Evolutionary conservation across 2,888 invertebrate genomes (phyloP).

Genomic region (Leptopilina drosophilae): DNA sequence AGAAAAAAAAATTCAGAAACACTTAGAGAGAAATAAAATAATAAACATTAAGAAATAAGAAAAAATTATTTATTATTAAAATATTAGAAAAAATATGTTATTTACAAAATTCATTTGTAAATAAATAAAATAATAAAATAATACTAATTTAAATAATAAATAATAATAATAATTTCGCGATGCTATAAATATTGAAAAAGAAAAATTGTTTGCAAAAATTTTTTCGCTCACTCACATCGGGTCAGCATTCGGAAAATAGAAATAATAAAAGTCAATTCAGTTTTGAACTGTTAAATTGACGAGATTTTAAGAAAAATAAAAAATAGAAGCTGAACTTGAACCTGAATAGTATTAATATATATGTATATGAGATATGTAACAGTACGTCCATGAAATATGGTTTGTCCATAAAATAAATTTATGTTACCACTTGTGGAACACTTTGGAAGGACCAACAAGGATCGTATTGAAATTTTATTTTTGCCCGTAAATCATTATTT

Average conservation of each 20-base stretch:
- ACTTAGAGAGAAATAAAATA: too few relatives aligned
- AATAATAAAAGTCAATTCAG: constrained; percentile 17
- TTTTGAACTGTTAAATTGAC: background rate
- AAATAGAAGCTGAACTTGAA: constrained; percentile 34
- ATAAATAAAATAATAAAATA: too few relatives aligned
- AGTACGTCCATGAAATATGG: constrained; percentile 35
- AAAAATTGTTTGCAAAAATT: too few relatives aligned
- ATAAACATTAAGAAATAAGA: too few relatives aligned
- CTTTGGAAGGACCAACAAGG: constrained; percentile 30
- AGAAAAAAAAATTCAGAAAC: too few relatives aligned
- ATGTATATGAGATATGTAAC: constrained; percentile 36
- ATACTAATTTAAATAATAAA: too few relatives aligned
- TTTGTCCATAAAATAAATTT: constrained; percentile 41
- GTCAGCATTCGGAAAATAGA: background rate
- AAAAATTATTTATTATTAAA: too few relatives aligned
- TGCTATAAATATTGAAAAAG: too few relatives aligned
- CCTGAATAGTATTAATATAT: constrained; percentile 33
- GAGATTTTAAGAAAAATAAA: constrained; percentile 10
- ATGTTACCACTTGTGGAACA: constrained; percentile 36
- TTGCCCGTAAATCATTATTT: constrained; percentile 21
- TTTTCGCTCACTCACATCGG: too few relatives aligned
- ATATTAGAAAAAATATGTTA: too few relatives aligned
- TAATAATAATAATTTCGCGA: too few relatives aligned
- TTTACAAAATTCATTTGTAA: too few relatives aligned
- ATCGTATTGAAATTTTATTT: constrained; percentile 39